phyloP scores from a whole-genome alignment of 1,140 invertebrate genomes.

The Sitodiplosis mosellana region DNA sequence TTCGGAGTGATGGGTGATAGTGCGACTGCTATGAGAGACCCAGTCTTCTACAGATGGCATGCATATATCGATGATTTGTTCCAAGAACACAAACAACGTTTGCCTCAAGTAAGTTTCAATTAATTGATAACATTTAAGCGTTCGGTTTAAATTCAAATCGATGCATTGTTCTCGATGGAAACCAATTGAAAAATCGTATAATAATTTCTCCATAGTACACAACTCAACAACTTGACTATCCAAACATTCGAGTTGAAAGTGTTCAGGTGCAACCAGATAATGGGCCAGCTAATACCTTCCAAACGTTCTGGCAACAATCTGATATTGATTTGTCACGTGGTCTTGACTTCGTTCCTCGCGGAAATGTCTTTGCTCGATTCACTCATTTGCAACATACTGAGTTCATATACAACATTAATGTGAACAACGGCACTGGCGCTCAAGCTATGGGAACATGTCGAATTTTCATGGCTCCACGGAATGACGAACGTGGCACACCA shows the following conservation, averaged over 20 bases:
- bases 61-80: conserved; percentile 25
- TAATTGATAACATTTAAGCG: not conserved
- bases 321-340: conserved; percentile 53
- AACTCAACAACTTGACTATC: conserved; percentile 36
- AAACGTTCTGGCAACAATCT: conserved; percentile 56
- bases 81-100: conserved; percentile 19
- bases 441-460: conserved; percentile 44
- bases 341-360: conserved; percentile 54
- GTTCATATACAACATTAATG: conserved; percentile 43
- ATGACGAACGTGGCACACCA: conserved; percentile 43
- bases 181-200: not conserved
- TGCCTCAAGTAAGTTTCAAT: conserved; percentile 1
- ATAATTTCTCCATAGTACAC: conserved; percentile 1
- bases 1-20: conserved; percentile 29
- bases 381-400: conserved; percentile 56
- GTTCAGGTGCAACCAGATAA: conserved; percentile 29
- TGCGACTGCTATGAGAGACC: conserved; percentile 26
- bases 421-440: conserved; percentile 37
- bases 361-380: conserved; percentile 43
- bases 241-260: conserved; percentile 35
- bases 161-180: not conserved
- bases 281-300: conserved; percentile 31
- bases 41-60: conserved; percentile 35
- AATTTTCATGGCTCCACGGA: conserved; percentile 54
- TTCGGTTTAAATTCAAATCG: not conserved